Conservation (phyloP, 2,888 invertebrate genomes). For the Sympetrum striolatum region DNA sequence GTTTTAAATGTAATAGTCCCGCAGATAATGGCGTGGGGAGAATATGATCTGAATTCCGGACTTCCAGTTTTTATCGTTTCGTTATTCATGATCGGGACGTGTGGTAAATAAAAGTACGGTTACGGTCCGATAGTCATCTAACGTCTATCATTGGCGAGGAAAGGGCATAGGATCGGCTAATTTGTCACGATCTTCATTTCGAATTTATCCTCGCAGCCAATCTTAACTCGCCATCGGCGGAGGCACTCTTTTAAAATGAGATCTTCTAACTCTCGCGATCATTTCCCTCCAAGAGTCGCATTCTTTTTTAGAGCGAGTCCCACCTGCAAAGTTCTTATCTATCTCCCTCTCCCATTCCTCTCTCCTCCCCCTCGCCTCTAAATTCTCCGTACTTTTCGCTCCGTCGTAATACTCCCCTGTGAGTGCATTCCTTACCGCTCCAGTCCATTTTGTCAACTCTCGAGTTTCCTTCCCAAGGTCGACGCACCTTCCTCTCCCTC, state of each 20-base stretch:
- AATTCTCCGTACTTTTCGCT: not conserved
- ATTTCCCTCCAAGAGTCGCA: not conserved
- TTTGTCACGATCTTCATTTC: slow-evolving; percentile 7
- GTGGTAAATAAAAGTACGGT: not conserved
- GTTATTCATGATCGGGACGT: not conserved
- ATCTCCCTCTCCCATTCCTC: not conserved
- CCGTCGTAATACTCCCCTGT: not conserved
- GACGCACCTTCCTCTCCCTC: not conserved
- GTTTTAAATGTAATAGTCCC: too few relatives aligned
- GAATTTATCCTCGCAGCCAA: not conserved
- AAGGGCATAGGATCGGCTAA: not conserved
- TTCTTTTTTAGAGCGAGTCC: not conserved
- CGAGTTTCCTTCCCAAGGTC: slow-evolving; percentile 21
- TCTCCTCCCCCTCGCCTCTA: not conserved
- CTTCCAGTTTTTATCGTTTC: not conserved
- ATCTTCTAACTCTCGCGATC: slow-evolving; percentile 20
- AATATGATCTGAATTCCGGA: too few relatives aligned
- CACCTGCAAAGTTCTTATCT: slow-evolving; percentile 39
- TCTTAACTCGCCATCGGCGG: slow-evolving; percentile 18
- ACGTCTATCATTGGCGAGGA: not conserved
- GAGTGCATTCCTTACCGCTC: slow-evolving; percentile 21
- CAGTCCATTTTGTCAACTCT: slow-evolving; percentile 37
- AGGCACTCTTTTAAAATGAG: slow-evolving; percentile 29
- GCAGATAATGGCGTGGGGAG: too few relatives aligned
- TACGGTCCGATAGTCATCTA: not conserved